Evolutionary conservation across 2,888 invertebrate species (phyloP), one percentile per base, ranked within the genome.

Genomic region (Ypsolopha sequella): DNA sequence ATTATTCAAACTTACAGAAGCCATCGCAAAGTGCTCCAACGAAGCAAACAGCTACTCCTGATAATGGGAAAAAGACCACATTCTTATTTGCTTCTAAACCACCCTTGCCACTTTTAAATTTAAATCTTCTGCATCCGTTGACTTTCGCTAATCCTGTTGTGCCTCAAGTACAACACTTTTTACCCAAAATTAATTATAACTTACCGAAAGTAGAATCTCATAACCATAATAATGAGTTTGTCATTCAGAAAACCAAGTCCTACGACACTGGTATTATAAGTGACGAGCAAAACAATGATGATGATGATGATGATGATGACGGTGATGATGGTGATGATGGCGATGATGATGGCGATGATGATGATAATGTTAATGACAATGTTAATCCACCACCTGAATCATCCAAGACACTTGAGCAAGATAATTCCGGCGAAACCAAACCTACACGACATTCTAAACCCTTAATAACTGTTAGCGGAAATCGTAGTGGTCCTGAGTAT

Each of bases 101-200:
- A 3, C 65, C 73, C 6, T 48, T 85, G 6, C 82, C 80, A 41
- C 61, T 84, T 1, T 55, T 87, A 48, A 80, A 86, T 52, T 64
- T 87, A 35, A 80, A 70, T 54, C 75, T 85, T 47, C 65, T 84
- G 39, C 80, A 86, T 56, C 87, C 87, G 6, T 62, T 87, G 54
- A 78, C 75, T 7, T 87, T 87, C 57, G 75, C 66, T 3, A 86
- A 85, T 58, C 84, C 87, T 6, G 60, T 87, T 35, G 87, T 86
- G 11, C 80, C 86, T 8, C 87, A 86, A 74, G 73, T 84, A 41
- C 87, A 87, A 64, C 85, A 86, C 58, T 86, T 71, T 58, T 67
- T 87, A 48, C 87, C 87, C 7, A 73, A 73, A 63, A 76, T 84
- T 6, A 80, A 71, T 1, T 82, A 81, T 55, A 76, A 70, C 56